Evolutionary conservation across 1,140 invertebrate species (phyloP), one percentile per base, ranked within the genome.

Genomic region (Andricus grossulariae): DNA sequence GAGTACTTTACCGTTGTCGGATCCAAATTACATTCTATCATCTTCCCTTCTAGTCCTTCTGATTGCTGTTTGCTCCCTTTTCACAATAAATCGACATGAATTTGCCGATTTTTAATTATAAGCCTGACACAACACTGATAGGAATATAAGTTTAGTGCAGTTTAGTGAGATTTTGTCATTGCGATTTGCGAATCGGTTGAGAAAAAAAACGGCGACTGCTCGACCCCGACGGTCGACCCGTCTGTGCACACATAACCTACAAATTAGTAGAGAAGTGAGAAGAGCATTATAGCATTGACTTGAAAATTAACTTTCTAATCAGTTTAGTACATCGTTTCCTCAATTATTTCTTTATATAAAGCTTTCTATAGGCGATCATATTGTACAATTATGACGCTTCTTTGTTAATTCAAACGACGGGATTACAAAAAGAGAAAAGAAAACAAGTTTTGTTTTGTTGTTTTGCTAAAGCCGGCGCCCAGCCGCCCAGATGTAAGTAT

Each of bases 1-100:
- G 32, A 39, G 57, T 66, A 66, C 60, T 39, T 66, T 66, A 66
- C 60, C 60, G 16, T 66, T 66, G 25, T 39, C 16, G 60, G 60
- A 66, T 66, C 60, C 60, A 66, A 66, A 66, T 66, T 66, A n/a
- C 13, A 39, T 39, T 66, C n/a, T 66, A 66, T 39, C 60, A 66
- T 66, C 2, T 66, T 66, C 6, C 16, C 10, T 66, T 45, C 39
- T 66, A 39, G 16, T 39, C 32, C 3, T 66, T 66, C 6, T 39
- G 25, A 66, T 7, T 66, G 25, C n/a, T 39, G 16, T 39, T 16
- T 5, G 25, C 10, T 66, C 10, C 13, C 7, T 66, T 39, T 45
- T 16, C 15, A 21, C 25, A 32, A 39, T 66, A 8, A 66, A 32
- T 66, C 60, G 39, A 39, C 60, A 66, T 66, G 32, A 39, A 66